phyloP scores from a whole-genome alignment of 2,888 invertebrate genomes.

The Protophormia terraenovae region DNA sequence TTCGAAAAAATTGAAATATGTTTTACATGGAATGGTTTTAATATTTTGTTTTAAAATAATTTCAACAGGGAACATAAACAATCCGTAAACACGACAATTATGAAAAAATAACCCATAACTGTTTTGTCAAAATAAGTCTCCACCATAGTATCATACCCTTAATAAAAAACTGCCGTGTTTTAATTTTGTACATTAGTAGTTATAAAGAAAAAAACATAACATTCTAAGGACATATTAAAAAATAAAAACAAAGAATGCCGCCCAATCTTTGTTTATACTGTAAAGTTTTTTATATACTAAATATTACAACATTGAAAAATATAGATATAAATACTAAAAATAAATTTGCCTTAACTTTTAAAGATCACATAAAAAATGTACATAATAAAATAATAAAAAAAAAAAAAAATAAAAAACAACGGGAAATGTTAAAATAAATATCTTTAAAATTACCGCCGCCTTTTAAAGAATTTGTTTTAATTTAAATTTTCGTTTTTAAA shows the following conservation, averaged over 20 bases:
- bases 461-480: conserved; percentile 56
- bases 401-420: too few relatives aligned
- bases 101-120: background rate
- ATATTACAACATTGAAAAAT: conserved; percentile 18
- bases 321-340: conserved; percentile 43
- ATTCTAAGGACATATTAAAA: conserved; percentile 35
- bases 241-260: conserved; percentile 63
- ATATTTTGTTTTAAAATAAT: background rate
- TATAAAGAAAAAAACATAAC: conserved; percentile 26
- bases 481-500: conserved; percentile 7
- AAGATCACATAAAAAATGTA: conserved; percentile 63
- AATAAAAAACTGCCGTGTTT: conserved; percentile 49
- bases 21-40: background rate
- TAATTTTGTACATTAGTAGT: conserved; percentile 48
- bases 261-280: conserved; percentile 62
- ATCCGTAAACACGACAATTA: background rate
- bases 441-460: conserved; percentile 52
- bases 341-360: conserved; percentile 66
- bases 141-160: conserved; percentile 24
- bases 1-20: background rate
- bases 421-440: conserved; percentile 37
- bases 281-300: conserved; percentile 38
- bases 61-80: conserved; percentile 24
- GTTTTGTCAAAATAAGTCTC: background rate
- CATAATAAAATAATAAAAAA: too few relatives aligned